Percentiles rank a stretch among this genome's conserved stretches.
phyloP scores from a whole-genome alignment of 2,797 vertebrate species.

The Ceryle rudis region DNA sequence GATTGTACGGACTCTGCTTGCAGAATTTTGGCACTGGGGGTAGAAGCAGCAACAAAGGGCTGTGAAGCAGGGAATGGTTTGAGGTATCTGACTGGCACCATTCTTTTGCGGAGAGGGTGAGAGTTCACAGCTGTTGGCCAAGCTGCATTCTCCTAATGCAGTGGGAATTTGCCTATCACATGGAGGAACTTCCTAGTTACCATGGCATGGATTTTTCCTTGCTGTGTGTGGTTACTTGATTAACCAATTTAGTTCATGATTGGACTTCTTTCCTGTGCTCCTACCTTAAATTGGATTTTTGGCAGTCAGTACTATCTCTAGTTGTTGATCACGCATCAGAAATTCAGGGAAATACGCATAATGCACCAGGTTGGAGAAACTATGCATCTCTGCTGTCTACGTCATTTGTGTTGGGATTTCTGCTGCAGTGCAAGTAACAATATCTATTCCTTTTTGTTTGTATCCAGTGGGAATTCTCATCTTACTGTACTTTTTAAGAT shows the following conservation, averaged over 20 bases:
- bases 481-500: not conserved
- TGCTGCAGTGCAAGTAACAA: not conserved
- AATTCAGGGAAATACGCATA: not conserved
- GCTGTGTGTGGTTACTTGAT: not conserved
- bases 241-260: not conserved
- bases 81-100: not conserved
- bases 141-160: not conserved
- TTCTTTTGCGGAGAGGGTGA: not conserved
- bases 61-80: not conserved
- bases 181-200: not conserved
- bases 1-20: not conserved
- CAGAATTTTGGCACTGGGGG: not conserved
- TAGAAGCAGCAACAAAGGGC: not conserved
- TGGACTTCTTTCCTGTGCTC: not conserved
- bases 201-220: not conserved
- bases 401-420: not conserved
- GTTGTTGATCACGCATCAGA: not conserved
- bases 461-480: not conserved
- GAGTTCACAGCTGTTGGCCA: not conserved
- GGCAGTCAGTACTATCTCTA: not conserved
- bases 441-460: not conserved
- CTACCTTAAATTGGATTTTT: not conserved
- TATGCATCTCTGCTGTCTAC: not conserved
- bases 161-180: not conserved
- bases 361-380: not conserved